Evolutionary conservation across 2,113 vertebrate species (phyloP).

Genomic region (Chloroceryle aenea): DNA sequence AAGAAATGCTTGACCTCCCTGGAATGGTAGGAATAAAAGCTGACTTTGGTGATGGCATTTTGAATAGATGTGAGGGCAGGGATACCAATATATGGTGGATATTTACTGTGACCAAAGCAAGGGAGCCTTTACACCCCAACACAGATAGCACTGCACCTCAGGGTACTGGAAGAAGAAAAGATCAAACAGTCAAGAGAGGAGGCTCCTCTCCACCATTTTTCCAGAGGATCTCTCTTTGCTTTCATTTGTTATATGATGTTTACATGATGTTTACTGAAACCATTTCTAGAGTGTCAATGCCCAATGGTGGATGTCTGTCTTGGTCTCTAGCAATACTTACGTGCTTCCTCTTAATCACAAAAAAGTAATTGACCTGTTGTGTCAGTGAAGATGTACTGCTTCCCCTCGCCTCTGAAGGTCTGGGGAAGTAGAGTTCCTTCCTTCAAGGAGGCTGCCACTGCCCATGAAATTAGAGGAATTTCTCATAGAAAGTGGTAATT

Average conservation of each 20-base stretch:
- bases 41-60: neutral
- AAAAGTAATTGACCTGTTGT: neutral
- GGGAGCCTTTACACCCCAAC: neutral
- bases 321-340: neutral
- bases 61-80: neutral
- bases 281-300: neutral
- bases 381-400: neutral
- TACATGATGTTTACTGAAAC: neutral
- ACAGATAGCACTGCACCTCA: fast-evolving
- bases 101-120: neutral
- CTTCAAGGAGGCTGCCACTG: neutral
- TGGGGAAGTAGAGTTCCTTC: neutral
- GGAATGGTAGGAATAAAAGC: neutral
- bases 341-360: neutral
- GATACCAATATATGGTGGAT: neutral
- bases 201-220: neutral
- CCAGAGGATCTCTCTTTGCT: neutral
- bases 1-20: neutral
- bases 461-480: neutral
- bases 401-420: neutral
- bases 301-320: neutral
- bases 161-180: neutral
- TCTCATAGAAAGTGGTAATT: neutral
- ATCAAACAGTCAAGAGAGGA: neutral
- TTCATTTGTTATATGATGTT: neutral